Evolutionary conservation across 1,140 invertebrate species (phyloP), one percentile per base, ranked within the genome.

Genomic region (Asbolus verrucosus): DNA sequence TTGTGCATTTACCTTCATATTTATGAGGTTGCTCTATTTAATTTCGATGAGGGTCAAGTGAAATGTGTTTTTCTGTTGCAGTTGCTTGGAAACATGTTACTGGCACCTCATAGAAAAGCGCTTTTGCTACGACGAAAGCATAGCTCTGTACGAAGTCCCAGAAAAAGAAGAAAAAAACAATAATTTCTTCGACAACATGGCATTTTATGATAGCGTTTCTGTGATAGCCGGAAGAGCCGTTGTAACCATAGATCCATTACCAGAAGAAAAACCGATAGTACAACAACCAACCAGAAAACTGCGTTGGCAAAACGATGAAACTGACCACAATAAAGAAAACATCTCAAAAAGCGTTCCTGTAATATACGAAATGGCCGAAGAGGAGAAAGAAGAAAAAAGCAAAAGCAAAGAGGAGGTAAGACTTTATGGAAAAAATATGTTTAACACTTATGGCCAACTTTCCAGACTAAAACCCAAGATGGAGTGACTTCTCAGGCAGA

Each of bases 51-150:
- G 46, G 46, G 46, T 54, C 46, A 54, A 54, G 46, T 54, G 46
- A 54, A 54, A 54, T 21, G 6, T 6, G 27, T 67, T 50, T 67
- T 13, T 68, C 33, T 62, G 24, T 78, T 78, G 27, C 73, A 80
- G 79, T 38, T 78, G 75, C 69, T 67, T 79, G 15, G 79, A 80
- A 69, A 67, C 78, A 69, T 75, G 75, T 62, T 80, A 78, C 67
- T 80, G 79, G 79, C 76, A 80, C 67, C 65, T 76, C 19, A 75
- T 78, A 36, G 79, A 79, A 67, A 78, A 80, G 69, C 76, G 77
- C 16, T 80, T 79, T 50, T 80, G 78, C 63, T 80, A 75, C 74
- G 79, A 80, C 72, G 73, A 76, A 67, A 78, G 68, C 70, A 80
- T 80, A 19, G 79, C 79, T 19, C 41, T 75, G 4, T 80, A 79